These are phyloP conservation scores for Oasisia sp. DNA, from an alignment of 2,888 invertebrate species.

Conservation along the genomic window DNA sequence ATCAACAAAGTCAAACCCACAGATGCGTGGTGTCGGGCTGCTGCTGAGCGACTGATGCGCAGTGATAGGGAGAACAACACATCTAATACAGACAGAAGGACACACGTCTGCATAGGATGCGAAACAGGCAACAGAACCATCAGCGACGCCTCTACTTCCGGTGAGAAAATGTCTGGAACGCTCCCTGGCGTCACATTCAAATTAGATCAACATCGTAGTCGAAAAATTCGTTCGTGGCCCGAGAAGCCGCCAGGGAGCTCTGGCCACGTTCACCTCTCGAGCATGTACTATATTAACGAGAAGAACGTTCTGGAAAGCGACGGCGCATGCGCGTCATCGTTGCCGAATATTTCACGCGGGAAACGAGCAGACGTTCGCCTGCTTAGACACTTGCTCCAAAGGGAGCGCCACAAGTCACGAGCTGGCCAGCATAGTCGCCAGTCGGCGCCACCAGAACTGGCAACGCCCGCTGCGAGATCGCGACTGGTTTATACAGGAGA, in stretches of 20 bases:
- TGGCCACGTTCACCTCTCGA: not conserved
- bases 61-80: not conserved
- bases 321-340: not conserved
- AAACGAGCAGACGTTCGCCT: not conserved
- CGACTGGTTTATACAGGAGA: not conserved
- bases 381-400: not conserved
- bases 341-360: not conserved
- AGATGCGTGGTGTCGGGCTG: not conserved
- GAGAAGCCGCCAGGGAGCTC: not conserved
- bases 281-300: not conserved
- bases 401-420: not conserved
- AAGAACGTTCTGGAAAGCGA: not conserved
- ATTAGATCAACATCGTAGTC: not conserved
- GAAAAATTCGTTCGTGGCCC: not conserved
- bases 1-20: not conserved
- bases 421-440: not conserved
- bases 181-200: not conserved
- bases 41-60: not conserved
- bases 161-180: not conserved
- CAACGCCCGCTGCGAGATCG: not conserved
- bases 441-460: not conserved
- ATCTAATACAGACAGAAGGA: not conserved
- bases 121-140: not conserved
- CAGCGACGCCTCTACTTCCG: constrained; percentile 3
- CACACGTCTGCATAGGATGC: not conserved